A percentile compares a stretch with the other conserved stretches of the same genome.
phyloP scores from a whole-genome alignment of 2,113 vertebrate species.

The Rhadina sibilatrix region DNA sequence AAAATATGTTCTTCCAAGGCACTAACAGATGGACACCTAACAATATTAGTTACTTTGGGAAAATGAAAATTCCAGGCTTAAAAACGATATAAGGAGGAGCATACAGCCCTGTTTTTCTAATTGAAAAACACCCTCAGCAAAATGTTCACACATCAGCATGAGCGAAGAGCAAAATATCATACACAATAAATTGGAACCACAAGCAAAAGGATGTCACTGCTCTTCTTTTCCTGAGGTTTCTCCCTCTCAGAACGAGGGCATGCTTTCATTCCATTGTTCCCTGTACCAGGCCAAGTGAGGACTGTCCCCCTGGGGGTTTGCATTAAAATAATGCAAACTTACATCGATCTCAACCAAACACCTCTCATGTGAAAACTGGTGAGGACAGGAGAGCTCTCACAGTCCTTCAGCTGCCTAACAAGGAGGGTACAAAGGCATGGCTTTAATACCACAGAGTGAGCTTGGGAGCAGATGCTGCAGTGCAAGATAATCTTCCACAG shows the following conservation, averaged over 20 bases:
- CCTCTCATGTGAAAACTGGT: neutral
- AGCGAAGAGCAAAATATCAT: neutral
- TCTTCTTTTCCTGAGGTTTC: neutral
- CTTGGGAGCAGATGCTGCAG: neutral
- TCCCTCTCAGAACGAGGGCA: accelerated
- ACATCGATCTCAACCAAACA: neutral
- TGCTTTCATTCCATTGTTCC: neutral
- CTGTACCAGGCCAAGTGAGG: neutral
- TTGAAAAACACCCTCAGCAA: neutral
- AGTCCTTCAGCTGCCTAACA: neutral
- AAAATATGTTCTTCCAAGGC: neutral
- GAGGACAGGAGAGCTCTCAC: neutral
- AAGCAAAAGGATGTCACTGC: neutral
- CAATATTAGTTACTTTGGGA: neutral
- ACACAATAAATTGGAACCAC: neutral
- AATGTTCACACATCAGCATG: neutral
- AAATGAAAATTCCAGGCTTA: neutral
- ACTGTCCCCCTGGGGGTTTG: too few species aligned
- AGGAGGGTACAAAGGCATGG: neutral
- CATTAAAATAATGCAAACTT: neutral
- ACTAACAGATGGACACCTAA: neutral
- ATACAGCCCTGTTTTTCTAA: neutral
- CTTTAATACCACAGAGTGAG: neutral
- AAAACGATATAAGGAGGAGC: neutral
- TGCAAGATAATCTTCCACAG: neutral